Base-by-base conservation (phyloP, 2,113 vertebrate genomes). In the Lagopus leucura region DNA sequence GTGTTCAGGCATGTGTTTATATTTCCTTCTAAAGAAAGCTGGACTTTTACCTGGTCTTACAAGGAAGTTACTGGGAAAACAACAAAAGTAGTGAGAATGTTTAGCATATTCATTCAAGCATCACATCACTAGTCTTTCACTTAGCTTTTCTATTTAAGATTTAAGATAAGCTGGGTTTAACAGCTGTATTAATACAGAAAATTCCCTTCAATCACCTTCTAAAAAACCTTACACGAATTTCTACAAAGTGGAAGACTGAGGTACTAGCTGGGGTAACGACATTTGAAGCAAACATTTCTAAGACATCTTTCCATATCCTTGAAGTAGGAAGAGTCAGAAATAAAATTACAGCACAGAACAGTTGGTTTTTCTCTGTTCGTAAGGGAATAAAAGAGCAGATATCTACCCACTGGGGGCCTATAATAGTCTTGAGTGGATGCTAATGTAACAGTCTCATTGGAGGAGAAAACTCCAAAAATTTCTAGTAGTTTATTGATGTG, bases 21-120 rank as follows among this genome's bases (percentile, higher is more conserved):
- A n/a, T 81, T 90, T 89, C 28, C 36, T 30, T 93, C 10, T 64
- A 77, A 64, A 52, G 55, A 34, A 94, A 94, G 24, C n/a, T 86
- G 21, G 90, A 73, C 5, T 87, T 85, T 85, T 40, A 38, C 50
- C 34, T 78, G 60, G 19, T 85, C 45, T 79, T 61, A 48, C 10
- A 32, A 55, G 64, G 78, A 69, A 36, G 16, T 74, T 47, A 69
- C 47, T 40, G 32, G 42, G 30, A 90, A 71, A 77, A 25, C 34
- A 65, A 36, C 28, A 89, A 43, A 86, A 86, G 11, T 34, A 30
- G 61, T 36, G 69, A 80, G 60, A 67, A 14, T 67, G 47, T 55
- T 76, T 78, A 91, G 63, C 27, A 18, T 6, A 16, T 81, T 86
- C 72, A 61, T 77, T 92, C 64, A 64, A 86, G 55, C 42, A 80